Conservation (phyloP, 2,113 vertebrate genomes). For the Scortum barcoo region DNA sequence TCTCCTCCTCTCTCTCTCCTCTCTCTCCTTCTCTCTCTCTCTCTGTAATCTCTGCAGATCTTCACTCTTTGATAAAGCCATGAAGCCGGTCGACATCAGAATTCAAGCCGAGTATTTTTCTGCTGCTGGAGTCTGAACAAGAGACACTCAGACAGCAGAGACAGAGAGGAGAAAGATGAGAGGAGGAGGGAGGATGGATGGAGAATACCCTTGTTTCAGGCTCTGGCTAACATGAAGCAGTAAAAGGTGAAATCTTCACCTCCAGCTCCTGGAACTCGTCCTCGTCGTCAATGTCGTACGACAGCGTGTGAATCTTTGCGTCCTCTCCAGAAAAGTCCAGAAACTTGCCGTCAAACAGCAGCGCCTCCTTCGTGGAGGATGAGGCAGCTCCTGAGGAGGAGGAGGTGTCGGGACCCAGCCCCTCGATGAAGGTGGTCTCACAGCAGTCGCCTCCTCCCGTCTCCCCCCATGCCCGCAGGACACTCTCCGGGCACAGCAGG, state of each 20-base stretch:
- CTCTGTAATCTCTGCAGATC: too few relatives aligned
- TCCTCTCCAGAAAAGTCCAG: constrained; percentile 89
- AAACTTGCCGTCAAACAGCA: constrained; percentile 90
- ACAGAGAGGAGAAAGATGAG: not conserved
- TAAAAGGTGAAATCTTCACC: constrained; percentile 77
- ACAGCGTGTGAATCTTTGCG: constrained; percentile 92
- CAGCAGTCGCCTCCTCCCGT: constrained; percentile 87
- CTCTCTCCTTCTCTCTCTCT: too few relatives aligned
- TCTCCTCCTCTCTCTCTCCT: too few relatives aligned
- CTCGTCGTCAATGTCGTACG: constrained; percentile 92
- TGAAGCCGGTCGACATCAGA: too few relatives aligned
- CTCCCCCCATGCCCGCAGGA: constrained; percentile 89
- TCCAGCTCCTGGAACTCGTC: constrained; percentile 95
- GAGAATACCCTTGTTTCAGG: too few relatives aligned
- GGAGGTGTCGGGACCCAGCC: constrained; percentile 80
- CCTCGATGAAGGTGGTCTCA: constrained; percentile 96
- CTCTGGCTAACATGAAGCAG: too few relatives aligned
- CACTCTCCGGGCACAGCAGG: constrained; percentile 89
- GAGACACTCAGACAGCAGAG: too few relatives aligned
- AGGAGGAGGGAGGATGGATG: not conserved
- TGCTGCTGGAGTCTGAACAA: too few relatives aligned
- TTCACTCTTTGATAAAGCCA: too few relatives aligned
- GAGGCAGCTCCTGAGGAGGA: constrained; percentile 80
- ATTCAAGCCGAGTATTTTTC: too few relatives aligned
- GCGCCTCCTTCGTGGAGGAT: constrained; percentile 86